Conservation (phyloP, 1,140 invertebrate species). For the Aplysia californica region DNA sequence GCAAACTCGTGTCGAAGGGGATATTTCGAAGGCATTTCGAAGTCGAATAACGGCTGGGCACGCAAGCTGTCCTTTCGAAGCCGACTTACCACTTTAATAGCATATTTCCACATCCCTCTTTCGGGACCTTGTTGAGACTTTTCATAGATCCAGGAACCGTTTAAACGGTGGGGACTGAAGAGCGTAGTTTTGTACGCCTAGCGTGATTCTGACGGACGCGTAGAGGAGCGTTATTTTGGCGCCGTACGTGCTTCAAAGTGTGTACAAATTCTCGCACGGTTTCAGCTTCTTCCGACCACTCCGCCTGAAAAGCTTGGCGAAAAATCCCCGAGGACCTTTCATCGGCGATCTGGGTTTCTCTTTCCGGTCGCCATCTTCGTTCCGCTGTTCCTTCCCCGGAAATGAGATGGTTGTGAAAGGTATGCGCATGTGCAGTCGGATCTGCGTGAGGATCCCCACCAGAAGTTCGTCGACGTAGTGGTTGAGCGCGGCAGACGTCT, state of each 20-base stretch:
- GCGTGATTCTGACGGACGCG: neutral
- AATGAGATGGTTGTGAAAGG: slow-evolving; percentile 32
- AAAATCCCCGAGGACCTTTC: slow-evolving; percentile 28
- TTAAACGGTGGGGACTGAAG: too few species aligned
- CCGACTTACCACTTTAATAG: too few species aligned
- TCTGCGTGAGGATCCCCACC: slow-evolving; percentile 78
- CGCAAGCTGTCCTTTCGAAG: too few species aligned
- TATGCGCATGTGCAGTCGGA: slow-evolving; percentile 54
- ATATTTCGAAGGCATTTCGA: too few species aligned
- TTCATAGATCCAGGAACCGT: neutral
- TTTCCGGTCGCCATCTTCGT: slow-evolving; percentile 18
- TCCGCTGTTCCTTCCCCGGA: slow-evolving; percentile 25
- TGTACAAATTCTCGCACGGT: slow-evolving; percentile 19
- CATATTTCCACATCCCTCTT: neutral
- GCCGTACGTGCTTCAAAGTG: neutral
- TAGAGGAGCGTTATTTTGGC: neutral
- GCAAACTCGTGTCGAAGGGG: too few species aligned
- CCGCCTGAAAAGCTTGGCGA: slow-evolving; percentile 33
- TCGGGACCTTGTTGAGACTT: neutral
- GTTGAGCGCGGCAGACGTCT: slow-evolving; percentile 83
- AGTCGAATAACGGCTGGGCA: too few species aligned
- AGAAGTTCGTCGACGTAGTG: slow-evolving; percentile 85
- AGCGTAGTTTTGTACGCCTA: neutral
- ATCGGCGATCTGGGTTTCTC: slow-evolving; percentile 10
- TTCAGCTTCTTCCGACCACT: slow-evolving; percentile 8